Evolutionary conservation across 2,888 invertebrate genomes (phyloP), one percentile per base, ranked within the genome.

Genomic region (Leucania comma): DNA sequence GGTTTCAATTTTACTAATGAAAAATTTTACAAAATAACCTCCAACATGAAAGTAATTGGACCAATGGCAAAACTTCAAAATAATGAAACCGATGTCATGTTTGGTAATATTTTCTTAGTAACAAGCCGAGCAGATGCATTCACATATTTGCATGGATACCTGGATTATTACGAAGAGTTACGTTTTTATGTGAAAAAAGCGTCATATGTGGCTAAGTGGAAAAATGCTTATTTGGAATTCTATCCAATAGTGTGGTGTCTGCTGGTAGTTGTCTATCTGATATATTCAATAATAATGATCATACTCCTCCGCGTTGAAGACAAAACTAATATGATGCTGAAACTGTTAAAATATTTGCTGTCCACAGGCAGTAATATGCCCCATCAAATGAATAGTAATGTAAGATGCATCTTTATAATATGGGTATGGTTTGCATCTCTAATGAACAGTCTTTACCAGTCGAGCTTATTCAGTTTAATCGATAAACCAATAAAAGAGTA

Each of bases 101-200:
- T 83, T 50, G 83, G 83, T 8, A 50, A 65, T 20, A 17, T 59
- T 10, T 50, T 72, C 12, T 8, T 81, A 12, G 56, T 64, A 20
- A 14, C 68, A 17, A 35, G 22, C 3, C 59, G 73, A 9, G 50
- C 65, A 50, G n/a, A 68, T 50, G 76, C 69, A n/a, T 82, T 79
- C 20, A 72, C 82, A 20, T 72, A 58, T 46, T 57, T 82, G 12
- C 50, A 59, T 46, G 82, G 82, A 26, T 57, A 82, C 14, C n/a
- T 72, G 3, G 82, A 82, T 50, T 76, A 70, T 56, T n/a, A n/a
- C 24, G 82, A 82, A 2, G 72, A 78, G 2, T 51, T 82, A n/a
- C 59, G 53, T 29, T 75, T 80, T 48, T 50, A 70, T 10, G 82
- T 82, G 0, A 78, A 58, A 32, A 59, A 10, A 17, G 68, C 82